phyloP scores from a whole-genome alignment of 2,113 vertebrate species.

The Galbula dea region DNA sequence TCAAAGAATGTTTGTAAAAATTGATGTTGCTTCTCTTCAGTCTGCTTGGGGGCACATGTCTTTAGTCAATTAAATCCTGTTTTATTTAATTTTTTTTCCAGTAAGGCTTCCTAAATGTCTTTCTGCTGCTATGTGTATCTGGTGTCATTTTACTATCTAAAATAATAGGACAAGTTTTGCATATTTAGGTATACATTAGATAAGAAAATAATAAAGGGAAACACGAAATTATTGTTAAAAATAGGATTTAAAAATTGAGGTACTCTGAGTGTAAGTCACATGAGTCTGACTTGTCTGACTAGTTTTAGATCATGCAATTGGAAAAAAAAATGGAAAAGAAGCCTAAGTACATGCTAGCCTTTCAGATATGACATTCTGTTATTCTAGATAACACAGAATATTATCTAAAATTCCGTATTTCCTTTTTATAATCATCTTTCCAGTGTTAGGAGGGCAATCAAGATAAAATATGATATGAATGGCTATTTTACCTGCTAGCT shows the following conservation, averaged over 20 bases:
- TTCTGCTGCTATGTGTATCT: background rate
- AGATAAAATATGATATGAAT: background rate
- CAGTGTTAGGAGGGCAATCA: background rate
- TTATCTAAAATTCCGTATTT: background rate
- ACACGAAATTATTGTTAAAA: background rate
- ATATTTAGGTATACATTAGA: background rate
- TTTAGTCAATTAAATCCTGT: constrained; percentile 6
- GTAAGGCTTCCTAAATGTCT: background rate
- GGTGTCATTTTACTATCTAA: background rate
- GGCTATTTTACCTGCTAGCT: background rate
- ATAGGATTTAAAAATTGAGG: background rate
- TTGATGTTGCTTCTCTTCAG: background rate
- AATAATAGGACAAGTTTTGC: background rate
- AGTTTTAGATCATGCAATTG: background rate
- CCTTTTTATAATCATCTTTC: background rate
- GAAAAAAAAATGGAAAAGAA: background rate
- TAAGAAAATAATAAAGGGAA: background rate
- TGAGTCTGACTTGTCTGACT: background rate
- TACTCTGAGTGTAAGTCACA: background rate
- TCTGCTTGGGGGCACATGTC: background rate
- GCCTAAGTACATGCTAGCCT: background rate
- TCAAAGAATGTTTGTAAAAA: background rate
- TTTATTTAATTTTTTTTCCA: background rate
- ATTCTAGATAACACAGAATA: background rate
- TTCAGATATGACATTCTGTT: background rate